phyloP scores from a whole-genome alignment of 2,113 vertebrate species.

The Miniopterus natalensis region DNA sequence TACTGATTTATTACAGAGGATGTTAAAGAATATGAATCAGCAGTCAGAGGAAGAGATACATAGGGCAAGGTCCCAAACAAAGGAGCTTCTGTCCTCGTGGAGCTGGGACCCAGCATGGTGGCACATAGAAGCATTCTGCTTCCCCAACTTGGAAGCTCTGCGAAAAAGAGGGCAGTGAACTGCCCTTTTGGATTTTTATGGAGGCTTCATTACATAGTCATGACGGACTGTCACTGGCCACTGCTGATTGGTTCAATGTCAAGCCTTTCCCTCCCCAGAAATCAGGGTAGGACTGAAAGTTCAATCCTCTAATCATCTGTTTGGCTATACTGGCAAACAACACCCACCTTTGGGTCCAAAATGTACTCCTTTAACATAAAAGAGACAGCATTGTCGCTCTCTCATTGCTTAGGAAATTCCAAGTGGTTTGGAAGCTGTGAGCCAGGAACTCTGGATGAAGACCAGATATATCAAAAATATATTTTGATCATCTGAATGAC shows the following conservation, averaged over 20 bases:
- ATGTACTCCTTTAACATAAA: background rate
- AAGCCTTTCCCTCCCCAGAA: background rate
- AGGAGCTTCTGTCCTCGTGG: background rate
- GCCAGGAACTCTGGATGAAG: background rate
- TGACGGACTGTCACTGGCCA: background rate
- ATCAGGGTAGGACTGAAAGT: background rate
- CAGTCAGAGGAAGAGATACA: background rate
- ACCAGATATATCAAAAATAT: background rate
- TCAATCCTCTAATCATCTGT: background rate
- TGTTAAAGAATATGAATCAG: background rate
- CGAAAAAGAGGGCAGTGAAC: background rate
- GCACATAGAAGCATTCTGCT: background rate
- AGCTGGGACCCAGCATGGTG: background rate
- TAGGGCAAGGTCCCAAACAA: background rate
- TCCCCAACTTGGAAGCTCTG: background rate
- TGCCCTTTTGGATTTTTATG: background rate
- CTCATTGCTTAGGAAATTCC: background rate
- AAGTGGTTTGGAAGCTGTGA: background rate
- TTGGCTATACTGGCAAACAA: background rate
- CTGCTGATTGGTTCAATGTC: background rate
- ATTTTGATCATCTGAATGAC: background rate
- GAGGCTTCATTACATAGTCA: background rate
- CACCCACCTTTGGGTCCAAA: background rate
- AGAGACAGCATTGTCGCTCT: background rate
- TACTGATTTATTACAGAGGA: background rate